These are phyloP conservation scores for Alligator sinensis DNA, from an alignment of 2,113 vertebrate species.

Conservation along the genomic window DNA sequence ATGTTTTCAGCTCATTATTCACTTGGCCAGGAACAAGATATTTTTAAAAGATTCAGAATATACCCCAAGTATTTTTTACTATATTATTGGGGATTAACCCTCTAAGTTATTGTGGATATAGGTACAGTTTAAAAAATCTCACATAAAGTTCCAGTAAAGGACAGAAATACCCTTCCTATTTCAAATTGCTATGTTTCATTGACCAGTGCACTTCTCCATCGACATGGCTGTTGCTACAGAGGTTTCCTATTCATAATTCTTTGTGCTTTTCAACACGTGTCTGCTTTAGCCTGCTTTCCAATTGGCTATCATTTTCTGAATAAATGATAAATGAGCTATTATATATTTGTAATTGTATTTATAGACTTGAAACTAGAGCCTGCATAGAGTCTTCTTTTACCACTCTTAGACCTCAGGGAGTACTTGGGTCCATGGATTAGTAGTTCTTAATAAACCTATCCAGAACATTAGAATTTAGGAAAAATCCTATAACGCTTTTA, in stretches of 20 bases:
- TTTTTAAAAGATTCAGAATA: slow-evolving; percentile 59
- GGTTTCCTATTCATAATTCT: background rate
- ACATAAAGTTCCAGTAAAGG: background rate
- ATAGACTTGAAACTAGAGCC: slow-evolving; percentile 9
- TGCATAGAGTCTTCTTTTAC: background rate
- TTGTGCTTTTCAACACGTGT: slow-evolving; percentile 28
- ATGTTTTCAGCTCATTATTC: slow-evolving; percentile 70
- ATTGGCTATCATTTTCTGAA: slow-evolving; percentile 6
- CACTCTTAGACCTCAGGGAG: slow-evolving; percentile 21
- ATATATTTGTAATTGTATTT: slow-evolving; percentile 40
- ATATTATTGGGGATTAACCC: background rate
- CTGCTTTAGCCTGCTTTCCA: slow-evolving; percentile 8
- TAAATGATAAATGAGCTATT: slow-evolving; percentile 34
- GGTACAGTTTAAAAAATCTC: background rate
- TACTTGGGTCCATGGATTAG: background rate
- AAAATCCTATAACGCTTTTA: background rate
- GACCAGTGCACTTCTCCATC: background rate
- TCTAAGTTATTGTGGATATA: slow-evolving; percentile 7
- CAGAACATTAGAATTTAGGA: background rate
- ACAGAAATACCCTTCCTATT: background rate
- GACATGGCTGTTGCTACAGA: slow-evolving; percentile 6
- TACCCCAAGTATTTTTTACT: background rate
- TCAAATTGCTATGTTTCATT: background rate
- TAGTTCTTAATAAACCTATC: background rate
- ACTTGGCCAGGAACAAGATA: slow-evolving; percentile 50